A percentile compares a stretch with the other conserved stretches of the same genome.
These are phyloP conservation scores for Trialeurodes vaporariorum DNA, from an alignment of 1,140 invertebrate genomes.

Conservation along the genomic window DNA sequence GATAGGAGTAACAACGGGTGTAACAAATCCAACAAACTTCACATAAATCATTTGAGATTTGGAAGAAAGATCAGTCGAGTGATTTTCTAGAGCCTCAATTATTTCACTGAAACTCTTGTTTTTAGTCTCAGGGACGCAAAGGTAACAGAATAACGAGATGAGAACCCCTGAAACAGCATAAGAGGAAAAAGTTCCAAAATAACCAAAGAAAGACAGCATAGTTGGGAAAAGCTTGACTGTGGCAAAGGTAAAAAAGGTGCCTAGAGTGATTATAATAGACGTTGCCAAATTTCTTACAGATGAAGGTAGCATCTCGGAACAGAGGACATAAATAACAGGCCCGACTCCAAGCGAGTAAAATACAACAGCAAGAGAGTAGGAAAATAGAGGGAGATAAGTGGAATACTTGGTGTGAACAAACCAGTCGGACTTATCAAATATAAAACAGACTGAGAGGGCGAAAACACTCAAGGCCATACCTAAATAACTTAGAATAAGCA, in stretches of 20 bases:
- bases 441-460: constrained; percentile 48
- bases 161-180: too few species aligned
- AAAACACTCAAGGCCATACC: constrained; percentile 50
- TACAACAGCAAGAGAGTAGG: constrained; percentile 41
- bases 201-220: background rate
- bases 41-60: too few species aligned
- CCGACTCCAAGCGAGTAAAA: constrained; percentile 37
- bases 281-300: background rate
- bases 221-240: background rate
- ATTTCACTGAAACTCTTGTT: too few species aligned
- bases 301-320: constrained; percentile 45
- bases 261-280: background rate
- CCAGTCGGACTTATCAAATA: constrained; percentile 33
- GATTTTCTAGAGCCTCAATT: too few species aligned
- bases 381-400: constrained; percentile 41
- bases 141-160: too few species aligned
- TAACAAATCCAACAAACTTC: too few species aligned
- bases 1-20: too few species aligned
- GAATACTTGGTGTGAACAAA: constrained; percentile 22
- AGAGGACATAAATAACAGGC: constrained; percentile 43
- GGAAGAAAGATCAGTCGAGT: too few species aligned
- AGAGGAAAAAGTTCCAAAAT: background rate
- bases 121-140: too few species aligned
- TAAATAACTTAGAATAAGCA: constrained; percentile 51
- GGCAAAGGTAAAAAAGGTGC: background rate